These are phyloP conservation scores for Leptothorax acervorum DNA, from an alignment of 2,888 invertebrate species.

Conservation along the genomic window DNA sequence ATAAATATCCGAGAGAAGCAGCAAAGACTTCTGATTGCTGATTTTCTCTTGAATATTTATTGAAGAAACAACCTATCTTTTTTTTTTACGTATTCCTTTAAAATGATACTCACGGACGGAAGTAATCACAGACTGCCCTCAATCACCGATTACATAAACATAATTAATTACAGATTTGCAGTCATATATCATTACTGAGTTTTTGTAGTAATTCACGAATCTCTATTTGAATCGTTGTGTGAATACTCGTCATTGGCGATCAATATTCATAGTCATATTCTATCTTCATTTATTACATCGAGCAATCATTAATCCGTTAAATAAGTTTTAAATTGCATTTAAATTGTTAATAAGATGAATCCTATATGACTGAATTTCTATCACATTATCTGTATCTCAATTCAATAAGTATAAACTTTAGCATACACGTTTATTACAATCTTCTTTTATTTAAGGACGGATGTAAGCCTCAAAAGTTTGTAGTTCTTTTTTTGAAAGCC, in stretches of 20 bases:
- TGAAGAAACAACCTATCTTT: not conserved
- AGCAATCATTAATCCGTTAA: not conserved
- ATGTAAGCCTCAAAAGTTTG: not conserved
- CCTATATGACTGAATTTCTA: conserved; percentile 1
- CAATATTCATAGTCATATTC: not conserved
- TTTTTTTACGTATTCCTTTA: conserved; percentile 3
- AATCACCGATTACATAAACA: not conserved
- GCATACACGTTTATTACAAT: not conserved
- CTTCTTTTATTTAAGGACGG: not conserved
- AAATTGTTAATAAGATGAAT: not conserved
- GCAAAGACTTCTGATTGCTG: not conserved
- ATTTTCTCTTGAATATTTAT: conserved; percentile 18
- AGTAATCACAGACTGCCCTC: conserved; percentile 10
- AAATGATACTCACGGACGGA: not conserved
- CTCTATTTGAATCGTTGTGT: not conserved
- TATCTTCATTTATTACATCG: not conserved
- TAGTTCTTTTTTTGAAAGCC: conserved; percentile 1
- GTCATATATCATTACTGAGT: not conserved
- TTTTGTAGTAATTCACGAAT: not conserved
- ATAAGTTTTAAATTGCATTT: not conserved
- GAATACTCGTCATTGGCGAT: not conserved
- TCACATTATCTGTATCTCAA: not conserved
- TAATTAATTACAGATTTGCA: conserved; percentile 6
- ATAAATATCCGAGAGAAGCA: conserved; percentile 11
- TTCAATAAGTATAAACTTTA: not conserved